Base-by-base conservation (phyloP, 2,888 invertebrate genomes). In the Nudaria mundana region DNA sequence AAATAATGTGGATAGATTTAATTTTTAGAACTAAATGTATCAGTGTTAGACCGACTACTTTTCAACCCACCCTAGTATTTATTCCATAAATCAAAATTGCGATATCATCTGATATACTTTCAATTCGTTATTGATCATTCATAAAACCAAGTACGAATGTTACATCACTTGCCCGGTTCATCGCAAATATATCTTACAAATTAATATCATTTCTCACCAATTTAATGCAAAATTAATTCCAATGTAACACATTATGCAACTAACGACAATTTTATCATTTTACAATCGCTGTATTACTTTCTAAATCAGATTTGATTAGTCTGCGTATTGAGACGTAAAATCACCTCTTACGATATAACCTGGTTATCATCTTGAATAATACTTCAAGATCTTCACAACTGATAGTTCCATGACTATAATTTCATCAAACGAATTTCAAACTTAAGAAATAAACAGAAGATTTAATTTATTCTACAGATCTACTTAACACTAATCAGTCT, bases 301-400 rank as follows among this genome's bases (percentile, higher is more conserved):
- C 52, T 59, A 59, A 50, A 52, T 46, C 40, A 26, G 41, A 41
- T 56, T 56, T 44, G 41, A 44, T 51, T 43, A 40, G 32, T 71
- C 59, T 52, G 51, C 48, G 44, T 63, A 63, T 62, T 52, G 54
- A 46, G 48, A 58, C 52, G 47, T n/a, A n/a, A n/a, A n/a, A n/a
- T 61, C 37, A 14, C 2, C 20, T 7, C 5, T 2, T 5, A 20
- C 41, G 14, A 32, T 25, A 38, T 38, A 45, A n/a, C 30, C 44
- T 44, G 23, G 34, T 29, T 39, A 34, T 55, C 30, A 66, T 71
- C 62, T 65, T 56, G 53, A 62, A 45, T 61, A 56, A 50, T 66
- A 66, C 58, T 71, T 62, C 56, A 58, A 71, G 74, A 72, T 66
- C 58, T 48, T 60, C 60, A 61, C 64, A 56, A 64, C 64, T 73